phyloP scores from a whole-genome alignment of 1,140 invertebrate genomes.

The Penaeus vannamei region DNA sequence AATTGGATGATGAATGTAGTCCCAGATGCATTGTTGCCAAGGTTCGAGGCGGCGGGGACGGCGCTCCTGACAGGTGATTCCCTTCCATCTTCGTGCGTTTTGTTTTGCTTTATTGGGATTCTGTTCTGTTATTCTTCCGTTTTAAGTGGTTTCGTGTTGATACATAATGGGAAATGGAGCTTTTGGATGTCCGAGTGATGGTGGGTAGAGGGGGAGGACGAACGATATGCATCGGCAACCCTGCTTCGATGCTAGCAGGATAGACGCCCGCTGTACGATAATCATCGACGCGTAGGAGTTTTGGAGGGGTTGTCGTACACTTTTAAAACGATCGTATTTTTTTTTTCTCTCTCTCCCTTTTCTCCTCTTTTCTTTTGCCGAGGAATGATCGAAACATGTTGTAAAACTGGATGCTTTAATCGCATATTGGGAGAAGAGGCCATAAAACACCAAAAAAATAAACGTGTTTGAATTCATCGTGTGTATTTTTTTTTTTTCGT shows the following conservation, averaged over 20 bases:
- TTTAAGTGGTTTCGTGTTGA: no score
- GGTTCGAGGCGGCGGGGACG: neutral
- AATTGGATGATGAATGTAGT: slow-evolving; percentile 62
- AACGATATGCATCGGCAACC: slow-evolving; percentile 36
- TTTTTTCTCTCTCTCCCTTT: neutral
- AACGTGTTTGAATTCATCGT: neutral
- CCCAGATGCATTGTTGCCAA: slow-evolving; percentile 58
- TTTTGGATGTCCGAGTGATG: no score
- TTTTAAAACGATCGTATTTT: slow-evolving; percentile 44
- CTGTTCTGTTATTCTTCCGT: no score
- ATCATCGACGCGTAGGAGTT: slow-evolving; percentile 53
- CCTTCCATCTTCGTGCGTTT: no score
- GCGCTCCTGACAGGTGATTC: no score
- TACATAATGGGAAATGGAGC: no score
- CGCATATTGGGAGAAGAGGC: neutral
- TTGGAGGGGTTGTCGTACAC: slow-evolving; percentile 49
- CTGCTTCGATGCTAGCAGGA: slow-evolving; percentile 52
- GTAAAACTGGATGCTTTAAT: neutral
- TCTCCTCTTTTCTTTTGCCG: no score
- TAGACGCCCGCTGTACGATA: slow-evolving; percentile 57
- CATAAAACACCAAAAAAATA: neutral
- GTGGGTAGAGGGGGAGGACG: neutral
- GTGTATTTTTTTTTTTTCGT: slow-evolving; percentile 16
- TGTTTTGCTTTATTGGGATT: no score
- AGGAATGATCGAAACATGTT: neutral